A percentile compares a stretch with the other conserved stretches of the same genome.
Conservation (phyloP, 64 coral and sea anemone species). For the Stylophora pistillata region DNA sequence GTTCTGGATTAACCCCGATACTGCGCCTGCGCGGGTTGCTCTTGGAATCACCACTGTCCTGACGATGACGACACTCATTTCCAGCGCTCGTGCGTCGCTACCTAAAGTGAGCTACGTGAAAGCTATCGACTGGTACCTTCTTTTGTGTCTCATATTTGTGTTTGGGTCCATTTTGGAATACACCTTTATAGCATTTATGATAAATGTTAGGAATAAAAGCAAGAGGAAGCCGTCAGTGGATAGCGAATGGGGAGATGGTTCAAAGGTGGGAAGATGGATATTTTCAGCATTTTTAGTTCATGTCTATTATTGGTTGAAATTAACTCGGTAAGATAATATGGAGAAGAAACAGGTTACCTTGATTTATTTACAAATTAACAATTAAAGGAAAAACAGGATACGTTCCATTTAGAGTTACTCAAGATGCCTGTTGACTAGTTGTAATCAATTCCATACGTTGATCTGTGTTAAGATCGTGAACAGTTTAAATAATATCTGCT, state of each 20-base stretch:
- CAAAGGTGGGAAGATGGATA: neutral
- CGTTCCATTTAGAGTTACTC: no score
- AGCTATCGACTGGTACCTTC: conserved; percentile 95
- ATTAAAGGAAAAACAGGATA: no score
- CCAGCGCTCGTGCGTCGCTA: conserved; percentile 74
- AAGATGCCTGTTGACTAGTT: no score
- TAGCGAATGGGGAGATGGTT: neutral
- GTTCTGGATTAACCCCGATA: conserved; percentile 96
- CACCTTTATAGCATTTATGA: conserved; percentile 76
- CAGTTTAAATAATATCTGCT: no score
- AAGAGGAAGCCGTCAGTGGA: conserved; percentile 5
- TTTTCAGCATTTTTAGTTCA: neutral
- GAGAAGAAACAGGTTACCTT: no score
- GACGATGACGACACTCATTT: conserved; percentile 95
- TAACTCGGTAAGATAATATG: no score
- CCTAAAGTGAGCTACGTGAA: conserved; percentile 99
- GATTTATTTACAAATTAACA: no score
- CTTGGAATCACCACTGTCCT: conserved; percentile 96
- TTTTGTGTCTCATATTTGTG: conserved; percentile 88
- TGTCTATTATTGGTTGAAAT: no score
- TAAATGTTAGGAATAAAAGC: conserved; percentile 39
- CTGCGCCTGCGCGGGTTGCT: conserved; percentile 90
- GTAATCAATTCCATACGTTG: no score
- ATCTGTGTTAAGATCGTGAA: no score
- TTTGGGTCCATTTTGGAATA: conserved; percentile 97